These are phyloP conservation scores for Hydroisotoma schaefferi DNA, from an alignment of 2,888 invertebrate species.

Conservation along the genomic window DNA sequence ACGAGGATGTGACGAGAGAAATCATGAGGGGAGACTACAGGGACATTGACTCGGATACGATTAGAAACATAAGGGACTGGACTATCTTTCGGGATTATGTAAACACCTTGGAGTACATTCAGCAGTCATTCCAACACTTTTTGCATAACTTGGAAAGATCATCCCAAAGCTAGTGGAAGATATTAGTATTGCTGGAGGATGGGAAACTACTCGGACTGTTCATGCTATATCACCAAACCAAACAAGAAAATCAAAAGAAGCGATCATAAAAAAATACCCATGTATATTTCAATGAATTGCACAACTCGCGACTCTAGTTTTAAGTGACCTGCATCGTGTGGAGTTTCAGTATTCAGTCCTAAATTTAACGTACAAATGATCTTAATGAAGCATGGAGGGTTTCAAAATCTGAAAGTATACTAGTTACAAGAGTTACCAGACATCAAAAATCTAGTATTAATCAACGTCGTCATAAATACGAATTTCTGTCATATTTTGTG, in stretches of 20 bases:
- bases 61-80: conserved; percentile 60
- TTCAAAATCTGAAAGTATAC: neutral
- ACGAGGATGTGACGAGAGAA: conserved; percentile 51
- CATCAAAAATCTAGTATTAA: no score
- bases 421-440: no score
- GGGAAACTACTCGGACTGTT: no score
- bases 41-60: conserved; percentile 52
- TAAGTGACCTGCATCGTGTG: no score
- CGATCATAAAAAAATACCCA: no score
- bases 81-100: conserved; percentile 63
- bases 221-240: no score
- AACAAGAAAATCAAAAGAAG: no score
- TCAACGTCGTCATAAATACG: no score
- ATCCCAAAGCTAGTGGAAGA: neutral
- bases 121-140: conserved; percentile 53
- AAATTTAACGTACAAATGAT: conserved; percentile 4
- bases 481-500: no score
- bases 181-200: no score
- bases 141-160: neutral
- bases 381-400: neutral
- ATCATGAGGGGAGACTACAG: conserved; percentile 52
- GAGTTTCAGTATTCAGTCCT: neutral
- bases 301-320: no score
- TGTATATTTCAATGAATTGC: no score
- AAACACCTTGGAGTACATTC: conserved; percentile 60